Base-by-base conservation (phyloP, 2,888 invertebrate species). In the Noctuana brunneofusca region DNA sequence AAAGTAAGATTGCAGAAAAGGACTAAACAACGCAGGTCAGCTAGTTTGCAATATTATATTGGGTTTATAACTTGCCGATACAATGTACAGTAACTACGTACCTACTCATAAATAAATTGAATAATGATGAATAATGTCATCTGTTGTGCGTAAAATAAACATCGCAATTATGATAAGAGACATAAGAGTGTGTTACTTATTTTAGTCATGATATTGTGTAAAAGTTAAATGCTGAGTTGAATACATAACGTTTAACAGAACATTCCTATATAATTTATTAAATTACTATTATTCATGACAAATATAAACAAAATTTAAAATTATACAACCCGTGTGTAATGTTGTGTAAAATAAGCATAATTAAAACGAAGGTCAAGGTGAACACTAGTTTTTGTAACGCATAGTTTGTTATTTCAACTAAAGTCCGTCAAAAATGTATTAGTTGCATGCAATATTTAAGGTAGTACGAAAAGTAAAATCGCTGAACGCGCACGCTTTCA, bases 351-450 rank as follows among this genome's bases (percentile, higher is more conserved):
- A 57, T 57, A 32, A 20, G 56, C 56, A 32, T 24, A 48, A 48
- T 60, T 54, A n/a, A 54, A 60, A 24, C 48, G 48, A 60, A 60
- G 60, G 48, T 60, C 54, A 60, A 60, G 60, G 60, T 32, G 16
- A 43, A 12, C 20, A 24, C 12, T 14, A 58, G 58, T 58, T 55
- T 62, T 55, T 49, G 60, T 38, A 48, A 55, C 16, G 48, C 46
- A 32, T 32, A 12, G 48, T 16, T 16, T 16, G 41, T 38, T 38
- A 27, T n/a, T 49, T 27, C 22, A 24, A 27, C 35, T 11, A 57
- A 35, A 48, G 49, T 27, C 22, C 22, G 12, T 24, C 16, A 27
- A 48, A 43, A 6, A 2, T 32, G 16, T 46, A 20, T 12, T 8
- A n/a, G n/a, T 9, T 22, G 55, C 22, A 43, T 49, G 60, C 49